Percentiles rank a stretch among this genome's conserved stretches.
Conservation (phyloP, 2,888 invertebrate species). For the Orchestes rusci region DNA sequence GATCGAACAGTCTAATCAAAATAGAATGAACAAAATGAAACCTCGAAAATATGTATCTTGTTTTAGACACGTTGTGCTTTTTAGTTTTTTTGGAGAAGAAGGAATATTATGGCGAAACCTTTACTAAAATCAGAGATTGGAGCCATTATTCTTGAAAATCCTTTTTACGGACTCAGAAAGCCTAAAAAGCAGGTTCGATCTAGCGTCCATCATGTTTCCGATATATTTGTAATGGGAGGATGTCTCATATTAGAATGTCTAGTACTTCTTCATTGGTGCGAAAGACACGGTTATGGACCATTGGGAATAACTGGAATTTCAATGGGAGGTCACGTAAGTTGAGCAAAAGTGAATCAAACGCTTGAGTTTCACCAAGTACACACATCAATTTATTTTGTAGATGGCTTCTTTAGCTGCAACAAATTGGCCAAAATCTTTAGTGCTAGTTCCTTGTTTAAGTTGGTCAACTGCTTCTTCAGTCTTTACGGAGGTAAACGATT, state of each 20-base stretch:
- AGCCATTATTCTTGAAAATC: constrained; percentile 92
- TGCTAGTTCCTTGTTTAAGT: constrained; percentile 90
- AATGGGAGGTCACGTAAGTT: constrained; percentile 95
- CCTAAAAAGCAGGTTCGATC: constrained; percentile 84
- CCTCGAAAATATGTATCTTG: too few species aligned
- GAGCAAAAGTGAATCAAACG: not conserved
- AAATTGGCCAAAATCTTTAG: constrained; percentile 91
- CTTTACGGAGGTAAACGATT: constrained; percentile 68
- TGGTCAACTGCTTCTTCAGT: constrained; percentile 97
- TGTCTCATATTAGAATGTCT: constrained; percentile 90
- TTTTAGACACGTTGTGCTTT: too few species aligned
- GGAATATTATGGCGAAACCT: constrained; percentile 86
- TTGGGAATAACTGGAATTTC: constrained; percentile 92
- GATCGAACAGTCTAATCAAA: too few species aligned
- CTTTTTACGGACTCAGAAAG: constrained; percentile 87
- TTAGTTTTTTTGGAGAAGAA: constrained; percentile 87
- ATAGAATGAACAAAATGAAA: too few species aligned
- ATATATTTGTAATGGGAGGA: constrained; percentile 98
- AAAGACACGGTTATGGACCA: constrained; percentile 83
- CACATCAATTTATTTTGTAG: constrained; percentile 48
- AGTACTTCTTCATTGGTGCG: constrained; percentile 91
- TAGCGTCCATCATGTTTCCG: constrained; percentile 88
- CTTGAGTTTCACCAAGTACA: not conserved
- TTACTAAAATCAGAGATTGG: constrained; percentile 87
- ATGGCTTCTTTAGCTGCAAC: constrained; percentile 97